phyloP scores from a whole-genome alignment of 2,113 vertebrate genomes.

The Halcyon senegalensis region DNA sequence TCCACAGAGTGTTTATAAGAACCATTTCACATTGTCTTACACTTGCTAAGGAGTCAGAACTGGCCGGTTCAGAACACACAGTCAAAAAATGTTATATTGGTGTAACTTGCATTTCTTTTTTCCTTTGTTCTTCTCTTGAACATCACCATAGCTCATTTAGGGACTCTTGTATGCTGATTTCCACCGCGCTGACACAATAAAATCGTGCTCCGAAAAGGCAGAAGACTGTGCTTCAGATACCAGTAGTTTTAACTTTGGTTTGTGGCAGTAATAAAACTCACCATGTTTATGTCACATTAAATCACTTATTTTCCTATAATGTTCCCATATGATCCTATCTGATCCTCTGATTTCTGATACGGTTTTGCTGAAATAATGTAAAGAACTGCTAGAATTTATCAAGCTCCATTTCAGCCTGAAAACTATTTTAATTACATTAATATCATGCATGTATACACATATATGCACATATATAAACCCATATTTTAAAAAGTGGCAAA shows the following conservation, averaged over 20 bases:
- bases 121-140: neutral
- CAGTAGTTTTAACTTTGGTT: neutral
- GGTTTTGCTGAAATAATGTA: conserved; percentile 14
- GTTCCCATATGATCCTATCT: neutral
- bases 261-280: neutral
- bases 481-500: neutral
- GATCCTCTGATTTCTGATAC: conserved; percentile 21
- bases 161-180: neutral
- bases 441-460: neutral
- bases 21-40: neutral
- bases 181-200: neutral
- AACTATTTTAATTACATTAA: conserved; percentile 4
- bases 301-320: conserved; percentile 11
- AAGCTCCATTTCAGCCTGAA: neutral
- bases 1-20: neutral
- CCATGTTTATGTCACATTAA: neutral
- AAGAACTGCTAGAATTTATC: neutral
- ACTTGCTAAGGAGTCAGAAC: neutral
- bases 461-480: neutral
- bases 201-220: neutral
- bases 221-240: neutral
- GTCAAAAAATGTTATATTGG: neutral
- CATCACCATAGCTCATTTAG: neutral
- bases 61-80: neutral
- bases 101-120: neutral